Base-by-base conservation (phyloP, 2,888 invertebrate species). In the Macaria liturata region DNA sequence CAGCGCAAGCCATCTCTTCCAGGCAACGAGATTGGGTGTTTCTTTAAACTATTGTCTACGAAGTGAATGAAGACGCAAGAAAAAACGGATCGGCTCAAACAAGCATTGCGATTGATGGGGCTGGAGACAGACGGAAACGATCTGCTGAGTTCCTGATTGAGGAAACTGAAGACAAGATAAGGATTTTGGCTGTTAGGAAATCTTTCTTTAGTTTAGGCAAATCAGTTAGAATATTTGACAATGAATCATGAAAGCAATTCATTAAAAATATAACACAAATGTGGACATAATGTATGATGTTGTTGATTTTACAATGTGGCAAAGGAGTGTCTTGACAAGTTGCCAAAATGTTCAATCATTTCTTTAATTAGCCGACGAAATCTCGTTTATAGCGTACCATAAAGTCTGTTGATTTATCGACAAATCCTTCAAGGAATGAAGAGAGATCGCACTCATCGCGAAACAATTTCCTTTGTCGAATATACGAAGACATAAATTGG, bases 101-200 rank as follows among this genome's bases (percentile, higher is more conserved):
- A 85, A 77, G 71, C 74, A 74, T 67, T 70, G 74, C 81, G 86
- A 88, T 88, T 90, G 89, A 90, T 88, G 89, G 81, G 79, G 74
- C 51, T 72, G 71, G 73, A 78, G 83, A 81, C 83, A 81, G 78
- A 83, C 83, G 84, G 80, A 76, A 78, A 80, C 81, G 77, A 76
- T 75, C 66, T 69, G 72, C 70, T 74, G 74, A 65, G 75, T 68
- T 72, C 70, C 71, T 78, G 78, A 83, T 67, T 66, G 64, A 64
- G 64, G 48, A 60, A 60, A 60, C 45, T 51, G 34, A 37, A 52
- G 32, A 9, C 1, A n/a, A 48, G 52, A 55, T 52, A 48, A 55
- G 34, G 7, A 45, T n/a, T 4, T 40, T 37, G 7, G 34, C 34
- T 37, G 5, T 7, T 37, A 7, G 34, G 7, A 37, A 37, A 37